phyloP scores from a whole-genome alignment of 2,113 vertebrate genomes.

The Laticauda laticaudata region DNA sequence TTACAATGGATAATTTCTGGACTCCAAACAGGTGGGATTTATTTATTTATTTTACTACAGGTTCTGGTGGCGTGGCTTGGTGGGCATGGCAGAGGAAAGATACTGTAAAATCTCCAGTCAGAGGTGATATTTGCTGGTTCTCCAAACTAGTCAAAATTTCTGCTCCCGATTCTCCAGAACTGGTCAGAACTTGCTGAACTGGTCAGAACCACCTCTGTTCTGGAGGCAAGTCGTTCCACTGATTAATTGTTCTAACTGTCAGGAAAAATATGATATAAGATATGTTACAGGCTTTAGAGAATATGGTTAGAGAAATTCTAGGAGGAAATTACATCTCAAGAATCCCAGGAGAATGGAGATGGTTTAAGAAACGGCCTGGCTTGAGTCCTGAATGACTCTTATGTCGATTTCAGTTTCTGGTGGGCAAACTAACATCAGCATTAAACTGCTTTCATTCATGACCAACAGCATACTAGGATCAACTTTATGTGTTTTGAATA shows the following conservation, averaged over 20 bases:
- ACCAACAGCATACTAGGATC: not conserved
- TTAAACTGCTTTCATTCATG: not conserved
- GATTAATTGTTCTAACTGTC: not conserved
- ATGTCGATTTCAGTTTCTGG: not conserved
- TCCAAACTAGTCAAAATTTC: too few relatives aligned
- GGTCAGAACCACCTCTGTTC: too few relatives aligned
- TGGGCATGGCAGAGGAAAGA: too few relatives aligned
- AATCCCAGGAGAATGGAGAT: not conserved
- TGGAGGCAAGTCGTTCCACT: not conserved
- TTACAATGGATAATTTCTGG: too few relatives aligned
- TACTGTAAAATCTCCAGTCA: too few relatives aligned
- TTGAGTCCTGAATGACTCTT: not conserved
- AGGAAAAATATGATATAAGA: not conserved
- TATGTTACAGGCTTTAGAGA: not conserved
- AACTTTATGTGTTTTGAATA: not conserved
- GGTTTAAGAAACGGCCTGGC: not conserved
- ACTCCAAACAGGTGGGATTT: too few relatives aligned
- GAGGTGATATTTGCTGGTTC: too few relatives aligned
- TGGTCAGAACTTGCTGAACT: too few relatives aligned
- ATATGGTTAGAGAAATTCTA: not conserved
- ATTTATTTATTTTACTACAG: too few relatives aligned
- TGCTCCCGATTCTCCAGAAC: too few relatives aligned
- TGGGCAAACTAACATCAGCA: not conserved
- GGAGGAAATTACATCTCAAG: not conserved
- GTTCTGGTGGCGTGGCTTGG: too few relatives aligned